Evolutionary conservation across 2,888 invertebrate genomes (phyloP), one percentile per base, ranked within the genome.

Genomic region (Ectemnius continuus): DNA sequence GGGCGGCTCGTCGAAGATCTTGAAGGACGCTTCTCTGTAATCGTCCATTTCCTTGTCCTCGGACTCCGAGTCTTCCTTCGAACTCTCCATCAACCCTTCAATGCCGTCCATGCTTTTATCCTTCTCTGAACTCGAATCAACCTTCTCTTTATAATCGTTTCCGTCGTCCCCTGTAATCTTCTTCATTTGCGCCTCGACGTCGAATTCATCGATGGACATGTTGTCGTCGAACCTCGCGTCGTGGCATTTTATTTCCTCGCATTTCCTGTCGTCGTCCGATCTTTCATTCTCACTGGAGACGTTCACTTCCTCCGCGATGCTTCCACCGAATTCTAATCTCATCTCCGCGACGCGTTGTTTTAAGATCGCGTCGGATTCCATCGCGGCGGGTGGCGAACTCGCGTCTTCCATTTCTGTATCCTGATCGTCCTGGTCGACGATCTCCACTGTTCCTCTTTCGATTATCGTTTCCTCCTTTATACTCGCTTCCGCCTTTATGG

Each of bases 291-390:
- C 86, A 48, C 76, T 83, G 4, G 76, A 67, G 8, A 82, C 69
- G 20, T 77, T 85, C 0, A 82, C 76, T 8, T 85, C 84, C 14
- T 84, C 85, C 1, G 74, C 82, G 18, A 88, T 84, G n/a, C 78
- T 79, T 8, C 85, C 88, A 16, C 88, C 88, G 70, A 91, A 92
- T 78, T 92, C 92, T 59, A 92, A 90, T 67, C 91, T 91, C 91
- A 92, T 91, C 80, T 92, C 91, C 1, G 91, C 90, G 4, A 91
- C 91, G 2, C 92, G 87, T 72, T 92, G 91, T 63, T 92, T 91
- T 8, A 92, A 82, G 23, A 91, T 86, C 1, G 90, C 89, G 65
- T 92, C 92, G 0, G 91, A 90, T 79, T 92, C 92, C 81, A 92
- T 84, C 1, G 85, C 81, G 36, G 84, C 83, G 48, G 91, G 88